Conservation (phyloP, 2,113 vertebrate genomes). For the Mionectes macconnelli region DNA sequence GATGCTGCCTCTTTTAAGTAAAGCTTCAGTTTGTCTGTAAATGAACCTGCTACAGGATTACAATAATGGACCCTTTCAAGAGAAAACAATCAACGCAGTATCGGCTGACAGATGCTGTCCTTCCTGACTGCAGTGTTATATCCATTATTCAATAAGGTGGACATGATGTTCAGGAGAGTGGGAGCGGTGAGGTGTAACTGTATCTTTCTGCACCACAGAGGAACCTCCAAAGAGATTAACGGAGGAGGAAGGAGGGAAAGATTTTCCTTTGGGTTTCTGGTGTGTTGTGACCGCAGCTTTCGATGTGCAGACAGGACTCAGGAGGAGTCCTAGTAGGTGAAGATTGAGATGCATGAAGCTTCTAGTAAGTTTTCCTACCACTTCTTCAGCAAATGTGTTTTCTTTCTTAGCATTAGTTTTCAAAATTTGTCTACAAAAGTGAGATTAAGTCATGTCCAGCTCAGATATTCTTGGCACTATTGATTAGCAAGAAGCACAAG, state of each 20-base stretch:
- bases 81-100: conserved; percentile 33
- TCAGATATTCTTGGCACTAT: neutral
- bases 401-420: neutral
- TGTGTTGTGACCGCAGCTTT: neutral
- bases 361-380: neutral
- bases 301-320: neutral
- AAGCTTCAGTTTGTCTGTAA: conserved; percentile 40
- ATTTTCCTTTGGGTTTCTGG: neutral
- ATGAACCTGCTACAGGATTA: conserved; percentile 31
- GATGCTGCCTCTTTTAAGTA: conserved; percentile 28
- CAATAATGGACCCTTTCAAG: conserved; percentile 34
- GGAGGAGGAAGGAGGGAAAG: neutral
- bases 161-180: conserved; percentile 4
- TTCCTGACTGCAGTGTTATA: conserved; percentile 16
- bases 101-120: conserved; percentile 44
- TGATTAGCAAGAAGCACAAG: neutral
- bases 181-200: conserved; percentile 28
- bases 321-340: neutral
- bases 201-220: neutral
- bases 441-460: neutral
- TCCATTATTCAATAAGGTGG: conserved; percentile 56
- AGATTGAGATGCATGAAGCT: neutral
- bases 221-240: neutral
- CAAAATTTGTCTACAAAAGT: neutral
- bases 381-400: neutral